A percentile compares a stretch with the other conserved stretches of the same genome.
Conservation (phyloP, 2,888 invertebrate species). For the Synergus umbraculus region DNA sequence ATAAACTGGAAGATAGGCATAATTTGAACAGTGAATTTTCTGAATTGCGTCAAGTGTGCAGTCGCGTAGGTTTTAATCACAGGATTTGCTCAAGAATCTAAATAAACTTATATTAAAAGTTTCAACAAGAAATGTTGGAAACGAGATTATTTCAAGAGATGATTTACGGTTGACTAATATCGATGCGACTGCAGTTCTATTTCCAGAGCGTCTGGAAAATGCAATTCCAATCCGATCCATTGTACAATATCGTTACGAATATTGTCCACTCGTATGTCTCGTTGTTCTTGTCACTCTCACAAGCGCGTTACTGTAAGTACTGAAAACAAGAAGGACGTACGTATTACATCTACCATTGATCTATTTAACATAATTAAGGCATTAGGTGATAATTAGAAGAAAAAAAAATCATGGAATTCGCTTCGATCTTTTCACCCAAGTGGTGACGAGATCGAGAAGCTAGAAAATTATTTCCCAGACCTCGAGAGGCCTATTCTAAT, state of each 20-base stretch:
- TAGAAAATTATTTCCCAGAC: slow-evolving; percentile 50
- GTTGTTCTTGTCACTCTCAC: slow-evolving; percentile 76
- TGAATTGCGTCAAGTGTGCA: slow-evolving; percentile 37
- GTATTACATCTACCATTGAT: slow-evolving; percentile 75
- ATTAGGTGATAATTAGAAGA: slow-evolving; percentile 68
- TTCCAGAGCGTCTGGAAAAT: slow-evolving; percentile 78
- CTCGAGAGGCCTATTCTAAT: slow-evolving; percentile 57
- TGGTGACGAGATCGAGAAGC: slow-evolving; percentile 39
- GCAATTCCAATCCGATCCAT: slow-evolving; percentile 76
- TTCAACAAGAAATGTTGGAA: slow-evolving; percentile 15
- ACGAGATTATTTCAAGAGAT: slow-evolving; percentile 14
- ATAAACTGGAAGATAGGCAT: slow-evolving; percentile 23
- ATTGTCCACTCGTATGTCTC: slow-evolving; percentile 76
- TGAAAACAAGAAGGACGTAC: slow-evolving; percentile 75
- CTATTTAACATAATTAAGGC: slow-evolving; percentile 73
- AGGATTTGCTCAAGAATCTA: background rate
- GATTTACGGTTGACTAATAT: slow-evolving; percentile 65
- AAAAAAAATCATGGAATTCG: slow-evolving; percentile 55
- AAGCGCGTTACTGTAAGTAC: slow-evolving; percentile 77
- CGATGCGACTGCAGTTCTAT: slow-evolving; percentile 75
- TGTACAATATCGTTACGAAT: slow-evolving; percentile 76
- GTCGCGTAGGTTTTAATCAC: slow-evolving; percentile 20
- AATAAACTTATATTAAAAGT: slow-evolving; percentile 5
- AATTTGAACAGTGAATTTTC: slow-evolving; percentile 4
- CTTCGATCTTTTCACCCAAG: slow-evolving; percentile 15